These are phyloP conservation scores for Drosophila buzzatii DNA, from an alignment of 2,888 invertebrate species.

Conservation along the genomic window DNA sequence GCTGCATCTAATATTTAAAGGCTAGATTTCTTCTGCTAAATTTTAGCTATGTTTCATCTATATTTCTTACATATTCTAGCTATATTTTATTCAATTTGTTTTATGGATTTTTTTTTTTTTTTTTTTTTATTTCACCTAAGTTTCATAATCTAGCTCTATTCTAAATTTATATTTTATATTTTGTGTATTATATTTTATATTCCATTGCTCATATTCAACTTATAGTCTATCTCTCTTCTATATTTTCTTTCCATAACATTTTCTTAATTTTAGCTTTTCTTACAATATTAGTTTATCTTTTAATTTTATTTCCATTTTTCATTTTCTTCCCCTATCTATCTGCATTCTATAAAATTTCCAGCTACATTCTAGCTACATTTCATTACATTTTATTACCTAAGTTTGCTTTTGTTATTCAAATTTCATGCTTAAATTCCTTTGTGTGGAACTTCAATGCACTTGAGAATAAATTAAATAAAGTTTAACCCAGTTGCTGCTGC, in stretches of 20 bases:
- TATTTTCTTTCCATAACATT: neutral
- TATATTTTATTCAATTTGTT: no score
- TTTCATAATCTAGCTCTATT: no score
- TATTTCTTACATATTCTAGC: neutral
- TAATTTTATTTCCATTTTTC: neutral
- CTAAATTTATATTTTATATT: no score
- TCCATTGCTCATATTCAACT: no score
- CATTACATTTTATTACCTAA: neutral
- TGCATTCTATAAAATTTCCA: neutral
- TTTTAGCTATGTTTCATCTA: neutral
- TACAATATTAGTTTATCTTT: neutral
- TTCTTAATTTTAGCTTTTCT: neutral
- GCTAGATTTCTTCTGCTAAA: no score
- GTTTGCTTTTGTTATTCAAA: conserved; percentile 12
- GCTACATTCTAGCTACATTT: neutral
- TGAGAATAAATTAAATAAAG: conserved; percentile 19
- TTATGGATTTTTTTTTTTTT: no score
- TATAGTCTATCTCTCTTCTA: no score
- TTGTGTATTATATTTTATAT: no score
- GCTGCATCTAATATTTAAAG: neutral
- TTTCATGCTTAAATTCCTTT: neutral
- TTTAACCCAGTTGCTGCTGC: neutral
- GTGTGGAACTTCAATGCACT: neutral
- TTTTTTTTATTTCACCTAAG: no score
- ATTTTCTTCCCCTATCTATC: neutral